Evolutionary conservation across 1,140 invertebrate genomes (phyloP).

Genomic region (Lasioglossum baleicum): DNA sequence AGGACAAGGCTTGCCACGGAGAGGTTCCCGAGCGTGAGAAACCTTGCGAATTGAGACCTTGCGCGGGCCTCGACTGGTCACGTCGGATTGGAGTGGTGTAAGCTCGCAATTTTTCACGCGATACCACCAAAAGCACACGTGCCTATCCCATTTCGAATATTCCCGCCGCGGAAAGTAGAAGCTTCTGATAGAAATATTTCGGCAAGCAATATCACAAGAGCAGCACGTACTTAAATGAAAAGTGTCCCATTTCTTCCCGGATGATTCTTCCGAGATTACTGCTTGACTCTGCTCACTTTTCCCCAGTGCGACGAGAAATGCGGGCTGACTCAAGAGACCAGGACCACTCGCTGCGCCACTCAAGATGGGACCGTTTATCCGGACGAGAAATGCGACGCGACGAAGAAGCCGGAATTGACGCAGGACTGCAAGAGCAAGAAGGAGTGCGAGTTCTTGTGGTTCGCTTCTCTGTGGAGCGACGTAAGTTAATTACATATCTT

Average conservation of each 20-base stretch:
- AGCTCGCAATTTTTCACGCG: conserved; percentile 72
- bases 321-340: conserved; percentile 86
- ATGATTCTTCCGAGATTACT: conserved; percentile 52
- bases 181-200: too few relatives aligned
- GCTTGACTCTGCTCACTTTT: not conserved
- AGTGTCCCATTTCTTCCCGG: conserved; percentile 7
- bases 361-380: conserved; percentile 86
- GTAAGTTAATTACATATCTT: too few relatives aligned
- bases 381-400: conserved; percentile 83
- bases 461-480: conserved; percentile 91
- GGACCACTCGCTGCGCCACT: conserved; percentile 87
- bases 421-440: conserved; percentile 82
- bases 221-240: too few relatives aligned
- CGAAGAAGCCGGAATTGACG: conserved; percentile 81
- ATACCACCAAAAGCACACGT: too few relatives aligned
- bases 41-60: conserved; percentile 88
- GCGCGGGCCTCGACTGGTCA: conserved; percentile 94
- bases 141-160: too few relatives aligned
- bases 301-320: conserved; percentile 87
- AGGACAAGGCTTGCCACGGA: conserved; percentile 85
- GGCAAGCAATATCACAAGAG: too few relatives aligned
- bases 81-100: conserved; percentile 93
- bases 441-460: conserved; percentile 90
- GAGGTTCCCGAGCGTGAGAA: conserved; percentile 86
- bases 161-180: too few relatives aligned